Evolutionary conservation across 2,888 invertebrate genomes (phyloP).

Genomic region (Heteropelma amictum): DNA sequence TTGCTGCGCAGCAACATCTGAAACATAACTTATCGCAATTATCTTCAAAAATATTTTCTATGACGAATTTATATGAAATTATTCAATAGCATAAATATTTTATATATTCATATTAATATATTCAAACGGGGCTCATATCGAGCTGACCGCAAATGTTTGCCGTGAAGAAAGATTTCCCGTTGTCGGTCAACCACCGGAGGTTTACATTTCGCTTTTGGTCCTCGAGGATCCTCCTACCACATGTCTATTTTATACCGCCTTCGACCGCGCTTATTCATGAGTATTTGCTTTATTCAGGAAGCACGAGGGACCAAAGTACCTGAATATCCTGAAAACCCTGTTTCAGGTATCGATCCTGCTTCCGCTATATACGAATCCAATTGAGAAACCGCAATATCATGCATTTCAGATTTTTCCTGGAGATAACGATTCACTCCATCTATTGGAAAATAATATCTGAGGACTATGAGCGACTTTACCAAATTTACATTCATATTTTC

Average conservation of each 20-base stretch:
- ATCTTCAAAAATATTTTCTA: no score
- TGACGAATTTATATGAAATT: no score
- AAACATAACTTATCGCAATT: no score
- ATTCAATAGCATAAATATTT: no score
- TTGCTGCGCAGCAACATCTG: no score
- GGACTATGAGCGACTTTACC: not conserved
- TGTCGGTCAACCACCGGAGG: conserved; percentile 7
- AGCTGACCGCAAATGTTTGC: conserved; percentile 11
- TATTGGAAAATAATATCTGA: not conserved
- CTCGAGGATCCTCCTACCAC: conserved; percentile 15
- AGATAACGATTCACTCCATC: not conserved
- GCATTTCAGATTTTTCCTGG: conserved; percentile 60
- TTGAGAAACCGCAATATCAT: conserved; percentile 55
- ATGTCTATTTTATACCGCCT: conserved; percentile 33
- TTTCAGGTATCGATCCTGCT: conserved; percentile 51
- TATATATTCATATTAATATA: conserved; percentile 9
- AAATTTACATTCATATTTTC: no score
- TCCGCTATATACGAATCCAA: conserved; percentile 69
- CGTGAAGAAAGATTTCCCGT: conserved; percentile 18
- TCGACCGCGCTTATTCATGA: conserved; percentile 70
- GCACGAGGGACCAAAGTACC: conserved; percentile 63
- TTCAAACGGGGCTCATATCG: conserved; percentile 16
- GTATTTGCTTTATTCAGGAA: conserved; percentile 74
- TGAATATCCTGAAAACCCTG: conserved; percentile 60
- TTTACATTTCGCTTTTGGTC: not conserved